Conservation (phyloP, 2,888 invertebrate species). For the Myathropa florea region DNA sequence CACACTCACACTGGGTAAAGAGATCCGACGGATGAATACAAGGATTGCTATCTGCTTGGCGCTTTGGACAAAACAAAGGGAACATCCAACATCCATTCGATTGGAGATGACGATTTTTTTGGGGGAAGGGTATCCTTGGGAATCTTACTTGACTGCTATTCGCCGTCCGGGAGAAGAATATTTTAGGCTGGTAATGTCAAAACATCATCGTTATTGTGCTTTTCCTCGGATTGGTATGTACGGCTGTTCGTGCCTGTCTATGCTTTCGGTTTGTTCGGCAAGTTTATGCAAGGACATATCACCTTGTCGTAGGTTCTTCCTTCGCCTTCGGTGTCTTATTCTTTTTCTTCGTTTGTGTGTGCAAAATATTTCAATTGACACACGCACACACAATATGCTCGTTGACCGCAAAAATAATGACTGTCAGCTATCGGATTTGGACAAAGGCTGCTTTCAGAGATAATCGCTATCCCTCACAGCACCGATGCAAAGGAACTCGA, state of each 20-base stretch:
- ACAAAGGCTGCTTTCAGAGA: slow-evolving; percentile 15
- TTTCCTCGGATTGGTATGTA: not conserved
- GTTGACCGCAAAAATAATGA: slow-evolving; percentile 25
- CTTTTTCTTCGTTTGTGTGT: not conserved
- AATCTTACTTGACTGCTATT: not conserved
- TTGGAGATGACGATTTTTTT: not conserved
- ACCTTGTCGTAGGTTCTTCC: not conserved
- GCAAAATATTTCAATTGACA: slow-evolving; percentile 9
- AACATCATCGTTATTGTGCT: slow-evolving; percentile 38
- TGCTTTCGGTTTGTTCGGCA: slow-evolving; percentile 28
- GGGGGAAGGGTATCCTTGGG: not conserved
- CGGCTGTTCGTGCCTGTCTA: not conserved
- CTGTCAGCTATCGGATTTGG: slow-evolving; percentile 11
- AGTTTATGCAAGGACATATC: slow-evolving; percentile 18
- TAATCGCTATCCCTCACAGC: slow-evolving; percentile 21
- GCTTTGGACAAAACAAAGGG: not conserved
- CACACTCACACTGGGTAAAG: not conserved
- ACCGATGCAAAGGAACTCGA: slow-evolving; percentile 24
- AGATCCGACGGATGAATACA: not conserved
- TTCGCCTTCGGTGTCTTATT: too few relatives aligned
- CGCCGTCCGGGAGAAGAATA: not conserved
- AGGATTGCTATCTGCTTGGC: not conserved
- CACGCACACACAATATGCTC: slow-evolving; percentile 23
- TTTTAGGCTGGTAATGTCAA: slow-evolving; percentile 34
- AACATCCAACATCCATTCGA: not conserved